These are phyloP conservation scores for Gadus macrocephalus DNA, from an alignment of 2,113 vertebrate genomes.

Conservation along the genomic window DNA sequence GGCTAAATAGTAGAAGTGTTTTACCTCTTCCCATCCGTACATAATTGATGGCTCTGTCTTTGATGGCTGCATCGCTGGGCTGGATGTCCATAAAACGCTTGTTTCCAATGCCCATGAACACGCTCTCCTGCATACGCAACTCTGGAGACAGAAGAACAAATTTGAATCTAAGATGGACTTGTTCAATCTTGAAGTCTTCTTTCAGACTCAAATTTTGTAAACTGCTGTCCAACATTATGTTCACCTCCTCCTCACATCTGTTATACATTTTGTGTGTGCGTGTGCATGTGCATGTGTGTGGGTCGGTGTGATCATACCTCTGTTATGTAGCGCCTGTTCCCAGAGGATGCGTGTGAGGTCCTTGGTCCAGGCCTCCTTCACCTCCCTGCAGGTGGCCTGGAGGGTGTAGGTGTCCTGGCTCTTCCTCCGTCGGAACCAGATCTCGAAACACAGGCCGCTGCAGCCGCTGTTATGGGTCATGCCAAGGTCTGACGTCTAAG, in stretches of 20 bases:
- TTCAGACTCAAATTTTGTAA: no score
- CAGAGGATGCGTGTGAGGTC: conserved; percentile 81
- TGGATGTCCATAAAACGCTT: conserved; percentile 82
- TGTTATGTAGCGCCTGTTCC: conserved; percentile 80
- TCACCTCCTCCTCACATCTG: no score
- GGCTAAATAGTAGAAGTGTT: background rate
- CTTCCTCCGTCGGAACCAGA: conserved; percentile 82
- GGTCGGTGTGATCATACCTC: conserved; percentile 60
- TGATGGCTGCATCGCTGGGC: conserved; percentile 77
- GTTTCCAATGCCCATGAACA: conserved; percentile 80
- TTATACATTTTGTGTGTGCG: background rate
- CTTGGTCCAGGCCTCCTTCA: conserved; percentile 76
- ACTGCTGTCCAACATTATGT: no score
- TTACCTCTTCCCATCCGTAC: conserved; percentile 77
- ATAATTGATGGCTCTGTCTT: conserved; percentile 73
- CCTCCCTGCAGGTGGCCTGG: conserved; percentile 75
- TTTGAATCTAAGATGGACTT: no score
- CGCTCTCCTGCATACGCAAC: conserved; percentile 80
- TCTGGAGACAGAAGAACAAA: conserved; percentile 50
- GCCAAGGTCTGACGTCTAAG: conserved; percentile 79
- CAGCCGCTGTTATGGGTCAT: conserved; percentile 82
- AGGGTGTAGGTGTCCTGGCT: conserved; percentile 81
- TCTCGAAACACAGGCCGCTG: conserved; percentile 82
- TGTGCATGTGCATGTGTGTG: background rate
- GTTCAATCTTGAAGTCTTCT: no score